Evolutionary conservation across 2,113 vertebrate species (phyloP), one percentile per base, ranked within the genome.

Genomic region (Tretioscincus oriximinensis): DNA sequence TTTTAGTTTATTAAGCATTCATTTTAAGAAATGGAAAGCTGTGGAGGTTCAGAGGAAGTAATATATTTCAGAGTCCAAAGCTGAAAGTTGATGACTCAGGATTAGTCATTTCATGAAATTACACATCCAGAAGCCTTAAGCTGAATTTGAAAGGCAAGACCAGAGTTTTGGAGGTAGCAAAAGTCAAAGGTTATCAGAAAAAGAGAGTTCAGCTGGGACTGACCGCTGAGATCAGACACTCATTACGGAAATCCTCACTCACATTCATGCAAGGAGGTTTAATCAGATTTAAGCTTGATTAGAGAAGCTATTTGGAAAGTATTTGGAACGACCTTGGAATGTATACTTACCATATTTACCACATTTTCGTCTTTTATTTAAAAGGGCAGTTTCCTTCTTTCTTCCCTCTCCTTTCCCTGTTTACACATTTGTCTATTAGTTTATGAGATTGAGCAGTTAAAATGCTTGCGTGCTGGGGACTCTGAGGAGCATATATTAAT

Each of bases 401-500:
- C 94, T 95, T 93, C 92, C 95, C 95, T 95, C 94, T 93, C 95
- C 94, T 94, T 93, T 92, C 89, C 95, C 95, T 96, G 95, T 96
- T 95, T 90, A 93, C 68, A 96, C 93, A 96, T 88, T 85, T 85
- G 75, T 94, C 95, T 84, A 92, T 96, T 95, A 96, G 95, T 95
- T 58, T 83, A 94, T 86, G 77, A 41, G 88, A 87, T 90, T 88
- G 87, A 92, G 85, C 78, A 80, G 81, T 75, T 86, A 88, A n/a
- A 83, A 86, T 28, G 65, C 67, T 63, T 54, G 83, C 0, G 41
- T 77, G 66, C 80, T 0, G 2, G 8, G 63, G 72, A 31, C 70
- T 84, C 70, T 1, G 49, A 1, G 29, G 73, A 26, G 29, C 26
- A 5, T 64, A 69, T 64, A 10, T 49, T 49, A 82, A 83, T 75